Evolutionary conservation across 2,888 invertebrate species (phyloP), one percentile per base, ranked within the genome.

Genomic region (Diabrotica balteata): DNA sequence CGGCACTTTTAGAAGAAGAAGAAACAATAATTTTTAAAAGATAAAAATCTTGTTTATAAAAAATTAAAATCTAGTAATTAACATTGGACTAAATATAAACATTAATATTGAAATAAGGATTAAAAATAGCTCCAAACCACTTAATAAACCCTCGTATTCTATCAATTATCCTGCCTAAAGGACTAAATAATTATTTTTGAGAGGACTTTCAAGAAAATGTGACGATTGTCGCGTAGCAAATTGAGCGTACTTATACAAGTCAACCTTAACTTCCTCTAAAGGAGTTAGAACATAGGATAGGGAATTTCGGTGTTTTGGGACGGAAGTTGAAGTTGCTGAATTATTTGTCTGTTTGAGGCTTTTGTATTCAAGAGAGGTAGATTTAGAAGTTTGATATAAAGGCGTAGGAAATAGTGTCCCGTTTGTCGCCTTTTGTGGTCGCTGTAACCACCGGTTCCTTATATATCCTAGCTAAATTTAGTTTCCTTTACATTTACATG

Each of bases 271-370:
- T 59, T 49, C 9, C n/a, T 8, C 10, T 17, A 22, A n/a, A 17
- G 17, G 17, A 47, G 32, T 9, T 47, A 17, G 46, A 42, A 22
- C n/a, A 22, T 7, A 49, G 49, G 10, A 47, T 42, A 32, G 32
- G 32, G 32, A 32, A 32, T 32, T 32, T 32, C 32, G 32, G 32
- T 32, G 32, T 32, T 32, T 32, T 32, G n/a, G 11, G 49, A 7
- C 42, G 59, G 49, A 59, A 59, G 22, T 49, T 59, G 2, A 49
- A 50, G 59, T 51, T 51, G 32, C 59, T 59, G 50, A 49, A 59
- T 59, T 59, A 59, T 59, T 59, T 59, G 59, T 49, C 45, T 47
- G 59, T 59, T 49, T 49, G 47, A 59, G 50, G 11, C 51, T 59
- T 51, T 59, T 8, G 43, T 42, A 44, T 51, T 59, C n/a, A 50